These are phyloP conservation scores for Apamea monoglypha DNA, from an alignment of 2,888 invertebrate genomes.

Conservation along the genomic window DNA sequence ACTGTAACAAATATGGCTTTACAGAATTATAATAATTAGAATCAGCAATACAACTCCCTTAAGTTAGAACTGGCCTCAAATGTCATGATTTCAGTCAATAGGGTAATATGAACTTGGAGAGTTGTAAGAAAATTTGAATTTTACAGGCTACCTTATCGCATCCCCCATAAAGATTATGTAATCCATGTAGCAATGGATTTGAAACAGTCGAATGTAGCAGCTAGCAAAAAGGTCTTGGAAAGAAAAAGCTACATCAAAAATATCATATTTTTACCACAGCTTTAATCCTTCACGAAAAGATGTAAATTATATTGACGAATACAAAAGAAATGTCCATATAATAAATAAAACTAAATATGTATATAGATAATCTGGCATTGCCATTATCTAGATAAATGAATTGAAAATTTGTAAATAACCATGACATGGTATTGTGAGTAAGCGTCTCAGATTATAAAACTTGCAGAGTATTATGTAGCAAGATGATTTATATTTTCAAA, in stretches of 20 bases:
- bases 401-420: slow-evolving; percentile 55
- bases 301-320: slow-evolving; percentile 30
- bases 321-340: slow-evolving; percentile 38
- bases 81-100: background rate
- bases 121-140: background rate
- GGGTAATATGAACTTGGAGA: background rate
- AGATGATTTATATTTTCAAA: slow-evolving; percentile 58
- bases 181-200: slow-evolving; percentile 23
- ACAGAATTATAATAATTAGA: background rate
- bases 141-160: background rate
- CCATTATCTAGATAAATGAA: slow-evolving; percentile 28
- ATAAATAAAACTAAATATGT: slow-evolving; percentile 15
- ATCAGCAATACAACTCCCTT: background rate
- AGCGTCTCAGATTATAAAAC: slow-evolving; percentile 36
- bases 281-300: slow-evolving; percentile 24
- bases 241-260: slow-evolving; percentile 14
- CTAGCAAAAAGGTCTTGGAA: slow-evolving; percentile 1
- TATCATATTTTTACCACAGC: slow-evolving; percentile 48
- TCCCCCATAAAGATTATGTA: slow-evolving; percentile 3
- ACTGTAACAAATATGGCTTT: background rate
- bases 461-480: slow-evolving; percentile 33
- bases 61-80: background rate
- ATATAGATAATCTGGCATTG: slow-evolving; percentile 20
- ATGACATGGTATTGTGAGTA: slow-evolving; percentile 54
- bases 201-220: slow-evolving; percentile 12